A percentile compares a stretch with the other conserved stretches of the same genome.
phyloP scores from a whole-genome alignment of 64 coral and sea anemone genomes.

The Montipora foliosa region DNA sequence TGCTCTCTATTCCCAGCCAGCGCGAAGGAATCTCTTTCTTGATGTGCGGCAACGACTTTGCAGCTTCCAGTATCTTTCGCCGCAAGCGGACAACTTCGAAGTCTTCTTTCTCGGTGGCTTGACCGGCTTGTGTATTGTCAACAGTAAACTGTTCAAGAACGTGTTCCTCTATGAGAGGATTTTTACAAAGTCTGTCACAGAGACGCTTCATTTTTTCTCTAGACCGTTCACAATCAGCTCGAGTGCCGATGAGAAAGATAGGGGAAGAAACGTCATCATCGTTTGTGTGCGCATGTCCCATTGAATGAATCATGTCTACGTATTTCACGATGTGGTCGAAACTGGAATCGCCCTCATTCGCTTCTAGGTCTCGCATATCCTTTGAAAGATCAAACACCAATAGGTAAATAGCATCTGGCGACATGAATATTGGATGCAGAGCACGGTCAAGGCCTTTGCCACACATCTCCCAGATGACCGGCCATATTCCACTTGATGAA shows the following conservation, averaged over 20 bases:
- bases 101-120: background rate
- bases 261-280: background rate
- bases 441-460: conserved; percentile 4
- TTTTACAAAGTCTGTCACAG: background rate
- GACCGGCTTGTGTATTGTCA: conserved; percentile 4
- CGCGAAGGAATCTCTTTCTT: conserved; percentile 17
- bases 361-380: background rate
- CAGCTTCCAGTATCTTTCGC: background rate
- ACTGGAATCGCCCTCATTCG: background rate
- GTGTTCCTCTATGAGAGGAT: background rate
- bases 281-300: background rate
- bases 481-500: background rate
- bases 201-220: background rate
- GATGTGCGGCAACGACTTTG: conserved; percentile 10
- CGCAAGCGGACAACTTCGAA: background rate
- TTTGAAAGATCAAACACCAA: conserved; percentile 41
- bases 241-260: conserved; percentile 13
- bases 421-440: conserved; percentile 39
- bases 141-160: background rate
- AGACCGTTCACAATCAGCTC: background rate
- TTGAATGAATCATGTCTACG: conserved; percentile 1
- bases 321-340: background rate
- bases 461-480: conserved; percentile 5
- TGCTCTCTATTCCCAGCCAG: conserved; percentile 23
- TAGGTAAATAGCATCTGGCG: conserved; percentile 24